Evolutionary conservation across 2,888 invertebrate genomes (phyloP).

Genomic region (Hirtodrosophila duncani): DNA sequence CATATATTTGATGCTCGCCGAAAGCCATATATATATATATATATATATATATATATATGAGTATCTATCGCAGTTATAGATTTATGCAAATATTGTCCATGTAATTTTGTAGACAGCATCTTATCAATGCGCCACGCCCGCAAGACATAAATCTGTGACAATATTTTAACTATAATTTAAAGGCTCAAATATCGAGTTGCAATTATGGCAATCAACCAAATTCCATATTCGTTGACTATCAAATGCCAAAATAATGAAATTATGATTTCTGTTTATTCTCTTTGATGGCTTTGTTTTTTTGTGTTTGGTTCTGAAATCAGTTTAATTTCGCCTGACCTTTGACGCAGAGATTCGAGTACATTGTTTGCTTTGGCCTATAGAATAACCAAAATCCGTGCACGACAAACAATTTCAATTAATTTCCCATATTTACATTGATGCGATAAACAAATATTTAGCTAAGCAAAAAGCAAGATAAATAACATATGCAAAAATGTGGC

Average conservation of each 20-base stretch:
- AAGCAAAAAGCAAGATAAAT: slow-evolving; percentile 31
- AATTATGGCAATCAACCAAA: slow-evolving; percentile 25
- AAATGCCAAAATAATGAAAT: slow-evolving; percentile 16
- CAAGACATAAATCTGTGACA: slow-evolving; percentile 5
- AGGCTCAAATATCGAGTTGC: slow-evolving; percentile 25
- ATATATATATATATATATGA: slow-evolving; percentile 12
- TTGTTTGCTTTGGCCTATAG: slow-evolving; percentile 6
- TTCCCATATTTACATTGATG: slow-evolving; percentile 36
- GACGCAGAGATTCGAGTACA: too few relatives aligned
- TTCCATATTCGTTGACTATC: too few relatives aligned
- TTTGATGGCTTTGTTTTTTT: slow-evolving; percentile 10
- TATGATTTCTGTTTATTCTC: slow-evolving; percentile 26
- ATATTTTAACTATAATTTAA: slow-evolving; percentile 48
- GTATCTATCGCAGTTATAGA: slow-evolving; percentile 14
- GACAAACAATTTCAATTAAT: slow-evolving; percentile 50
- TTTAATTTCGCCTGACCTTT: too few relatives aligned
- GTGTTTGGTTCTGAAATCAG: slow-evolving; percentile 23
- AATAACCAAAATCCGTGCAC: slow-evolving; percentile 17
- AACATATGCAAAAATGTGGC: slow-evolving; percentile 6
- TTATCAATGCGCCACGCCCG: slow-evolving; percentile 12
- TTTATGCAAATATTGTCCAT: slow-evolving; percentile 43
- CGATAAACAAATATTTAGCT: slow-evolving; percentile 44
- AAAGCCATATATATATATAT: not conserved
- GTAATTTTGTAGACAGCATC: slow-evolving; percentile 22
- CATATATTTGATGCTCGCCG: not conserved